Conservation (phyloP, 1,140 invertebrate genomes). For the Drosophila eugracilis region DNA sequence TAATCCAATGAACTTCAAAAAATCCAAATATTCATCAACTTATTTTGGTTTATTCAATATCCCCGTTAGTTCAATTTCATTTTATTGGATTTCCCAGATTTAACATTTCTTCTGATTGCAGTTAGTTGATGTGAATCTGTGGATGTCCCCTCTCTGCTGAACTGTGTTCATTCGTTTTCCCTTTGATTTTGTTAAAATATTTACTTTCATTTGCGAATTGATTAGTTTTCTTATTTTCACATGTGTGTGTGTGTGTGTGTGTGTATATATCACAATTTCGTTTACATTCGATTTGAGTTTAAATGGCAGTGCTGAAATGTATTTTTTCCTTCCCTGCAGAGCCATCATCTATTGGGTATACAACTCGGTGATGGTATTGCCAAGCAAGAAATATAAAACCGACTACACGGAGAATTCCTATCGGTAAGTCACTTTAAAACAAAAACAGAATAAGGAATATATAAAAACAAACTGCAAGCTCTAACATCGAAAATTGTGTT, state of each 20-base stretch:
- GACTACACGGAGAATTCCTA: conserved; percentile 92
- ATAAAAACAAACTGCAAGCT: conserved; percentile 6
- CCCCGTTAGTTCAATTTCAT: background rate
- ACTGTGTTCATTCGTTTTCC: conserved; percentile 27
- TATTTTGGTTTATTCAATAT: background rate
- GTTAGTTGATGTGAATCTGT: conserved; percentile 6
- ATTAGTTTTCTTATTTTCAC: conserved; percentile 38
- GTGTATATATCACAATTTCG: conserved; percentile 35
- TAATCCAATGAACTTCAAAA: too few relatives aligned
- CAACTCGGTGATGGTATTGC: conserved; percentile 93
- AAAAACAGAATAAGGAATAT: conserved; percentile 7
- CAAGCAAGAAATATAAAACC: conserved; percentile 92
- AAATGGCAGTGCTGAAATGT: conserved; percentile 25
- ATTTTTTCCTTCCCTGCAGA: conserved; percentile 76
- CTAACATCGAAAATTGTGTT: conserved; percentile 34
- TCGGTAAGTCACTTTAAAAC: conserved; percentile 84
- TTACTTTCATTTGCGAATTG: conserved; percentile 58
- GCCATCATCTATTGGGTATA: conserved; percentile 97
- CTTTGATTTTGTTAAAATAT: conserved; percentile 64
- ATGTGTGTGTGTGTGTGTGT: conserved; percentile 14
- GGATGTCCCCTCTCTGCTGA: conserved; percentile 8
- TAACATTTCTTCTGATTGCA: conserved; percentile 27
- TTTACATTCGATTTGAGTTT: conserved; percentile 44
- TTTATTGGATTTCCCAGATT: conserved; percentile 11
- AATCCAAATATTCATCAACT: too few relatives aligned